These are phyloP conservation scores for Notospermus geniculatus DNA, from an alignment of 1,140 invertebrate species.

Conservation along the genomic window DNA sequence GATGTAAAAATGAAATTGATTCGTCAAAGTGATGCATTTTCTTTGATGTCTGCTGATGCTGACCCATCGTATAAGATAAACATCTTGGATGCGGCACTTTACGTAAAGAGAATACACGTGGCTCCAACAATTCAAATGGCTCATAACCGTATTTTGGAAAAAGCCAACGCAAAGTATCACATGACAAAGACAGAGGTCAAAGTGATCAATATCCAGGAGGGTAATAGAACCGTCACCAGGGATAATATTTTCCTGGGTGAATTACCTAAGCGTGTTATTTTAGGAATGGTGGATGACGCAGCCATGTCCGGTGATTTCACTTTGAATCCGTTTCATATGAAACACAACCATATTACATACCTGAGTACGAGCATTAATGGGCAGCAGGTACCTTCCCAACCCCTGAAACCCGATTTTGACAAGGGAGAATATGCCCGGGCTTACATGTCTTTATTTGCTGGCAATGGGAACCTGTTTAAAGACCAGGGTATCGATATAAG, in stretches of 20 bases:
- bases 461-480: background rate
- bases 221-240: background rate
- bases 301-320: background rate
- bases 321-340: background rate
- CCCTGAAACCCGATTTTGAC: background rate
- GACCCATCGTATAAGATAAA: background rate
- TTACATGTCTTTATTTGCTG: background rate
- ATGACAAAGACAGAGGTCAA: background rate
- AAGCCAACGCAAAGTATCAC: slow-evolving; percentile 1
- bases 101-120: background rate
- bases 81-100: background rate
- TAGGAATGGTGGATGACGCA: background rate
- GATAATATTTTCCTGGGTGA: slow-evolving; percentile 2
- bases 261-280: background rate
- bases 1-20: slow-evolving; percentile 1
- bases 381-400: background rate
- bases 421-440: background rate
- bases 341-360: slow-evolving; percentile 1
- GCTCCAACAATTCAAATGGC: background rate
- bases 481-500: slow-evolving; percentile 1
- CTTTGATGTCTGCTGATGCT: background rate
- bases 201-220: background rate
- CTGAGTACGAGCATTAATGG: background rate
- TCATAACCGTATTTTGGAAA: background rate
- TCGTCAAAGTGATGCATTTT: background rate